phyloP scores from a whole-genome alignment of 2,797 vertebrate species.

The Acanthornis magna region DNA sequence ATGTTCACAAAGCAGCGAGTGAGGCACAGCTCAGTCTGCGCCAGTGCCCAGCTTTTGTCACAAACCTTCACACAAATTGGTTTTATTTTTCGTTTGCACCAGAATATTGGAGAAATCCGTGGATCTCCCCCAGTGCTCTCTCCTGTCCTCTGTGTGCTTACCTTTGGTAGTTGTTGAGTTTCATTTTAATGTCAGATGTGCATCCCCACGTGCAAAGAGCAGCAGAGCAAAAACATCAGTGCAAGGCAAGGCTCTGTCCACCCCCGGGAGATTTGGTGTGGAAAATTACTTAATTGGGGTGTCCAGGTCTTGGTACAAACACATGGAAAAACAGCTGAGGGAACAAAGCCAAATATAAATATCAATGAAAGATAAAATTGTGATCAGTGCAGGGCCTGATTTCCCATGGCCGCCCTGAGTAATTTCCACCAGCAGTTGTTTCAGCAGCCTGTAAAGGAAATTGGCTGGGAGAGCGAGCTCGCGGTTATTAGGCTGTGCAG shows the following conservation, averaged over 20 bases:
- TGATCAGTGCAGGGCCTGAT: background rate
- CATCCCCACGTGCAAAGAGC: background rate
- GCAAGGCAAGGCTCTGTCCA: background rate
- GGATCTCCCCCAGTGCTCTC: background rate
- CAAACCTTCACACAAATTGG: background rate
- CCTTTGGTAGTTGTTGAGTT: fast-evolving
- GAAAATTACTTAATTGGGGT: background rate
- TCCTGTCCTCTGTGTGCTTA: background rate
- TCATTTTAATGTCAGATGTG: fast-evolving
- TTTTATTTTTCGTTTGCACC: background rate
- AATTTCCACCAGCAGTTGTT: background rate
- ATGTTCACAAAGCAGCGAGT: background rate
- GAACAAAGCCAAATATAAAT: background rate
- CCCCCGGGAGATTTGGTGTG: fast-evolving
- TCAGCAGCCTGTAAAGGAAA: background rate
- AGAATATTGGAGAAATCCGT: background rate
- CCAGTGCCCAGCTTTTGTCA: background rate
- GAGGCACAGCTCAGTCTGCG: background rate
- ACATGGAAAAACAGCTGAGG: background rate
- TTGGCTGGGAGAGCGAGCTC: background rate
- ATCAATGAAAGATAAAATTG: background rate
- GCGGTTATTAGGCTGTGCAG: fast-evolving
- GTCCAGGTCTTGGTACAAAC: background rate
- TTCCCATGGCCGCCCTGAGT: background rate
- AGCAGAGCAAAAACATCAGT: background rate